Evolutionary conservation across 1,140 invertebrate genomes (phyloP).

Genomic region (Parapsyche elsis): DNA sequence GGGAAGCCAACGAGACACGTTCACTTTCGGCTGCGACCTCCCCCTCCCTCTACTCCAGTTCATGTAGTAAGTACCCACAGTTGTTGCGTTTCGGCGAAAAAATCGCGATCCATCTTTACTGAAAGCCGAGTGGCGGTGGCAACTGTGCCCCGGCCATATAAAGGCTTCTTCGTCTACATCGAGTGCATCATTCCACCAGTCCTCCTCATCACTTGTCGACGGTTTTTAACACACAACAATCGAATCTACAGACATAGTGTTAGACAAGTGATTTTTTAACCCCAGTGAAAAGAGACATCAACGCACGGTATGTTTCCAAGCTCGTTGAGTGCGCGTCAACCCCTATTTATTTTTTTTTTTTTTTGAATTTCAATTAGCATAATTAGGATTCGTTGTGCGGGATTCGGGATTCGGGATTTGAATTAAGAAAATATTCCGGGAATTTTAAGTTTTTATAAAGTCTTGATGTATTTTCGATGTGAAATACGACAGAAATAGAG

Average conservation of each 20-base stretch:
- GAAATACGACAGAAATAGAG: too few species aligned
- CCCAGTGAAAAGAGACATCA: background rate
- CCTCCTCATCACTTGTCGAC: background rate
- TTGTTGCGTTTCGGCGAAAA: slow-evolving; percentile 16
- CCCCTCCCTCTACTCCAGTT: background rate
- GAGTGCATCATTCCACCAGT: background rate
- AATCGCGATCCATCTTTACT: slow-evolving; percentile 31
- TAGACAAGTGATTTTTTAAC: background rate
- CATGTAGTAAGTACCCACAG: background rate
- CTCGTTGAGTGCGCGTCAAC: background rate
- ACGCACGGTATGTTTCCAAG: slow-evolving; percentile 3
- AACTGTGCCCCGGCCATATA: slow-evolving; percentile 1
- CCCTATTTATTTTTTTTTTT: background rate
- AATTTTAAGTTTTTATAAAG: too few species aligned
- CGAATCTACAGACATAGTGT: background rate
- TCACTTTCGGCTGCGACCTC: slow-evolving; percentile 35
- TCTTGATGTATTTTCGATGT: too few species aligned
- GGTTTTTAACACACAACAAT: background rate
- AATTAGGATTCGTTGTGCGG: too few species aligned
- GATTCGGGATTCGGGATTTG: too few species aligned
- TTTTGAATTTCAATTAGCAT: too few species aligned
- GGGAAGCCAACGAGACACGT: slow-evolving; percentile 25
- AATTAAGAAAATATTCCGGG: too few species aligned
- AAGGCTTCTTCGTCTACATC: background rate
- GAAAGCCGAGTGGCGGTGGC: slow-evolving; percentile 1